Conservation (phyloP, 2,113 vertebrate species). For the Eulacestoma nigropectus region DNA sequence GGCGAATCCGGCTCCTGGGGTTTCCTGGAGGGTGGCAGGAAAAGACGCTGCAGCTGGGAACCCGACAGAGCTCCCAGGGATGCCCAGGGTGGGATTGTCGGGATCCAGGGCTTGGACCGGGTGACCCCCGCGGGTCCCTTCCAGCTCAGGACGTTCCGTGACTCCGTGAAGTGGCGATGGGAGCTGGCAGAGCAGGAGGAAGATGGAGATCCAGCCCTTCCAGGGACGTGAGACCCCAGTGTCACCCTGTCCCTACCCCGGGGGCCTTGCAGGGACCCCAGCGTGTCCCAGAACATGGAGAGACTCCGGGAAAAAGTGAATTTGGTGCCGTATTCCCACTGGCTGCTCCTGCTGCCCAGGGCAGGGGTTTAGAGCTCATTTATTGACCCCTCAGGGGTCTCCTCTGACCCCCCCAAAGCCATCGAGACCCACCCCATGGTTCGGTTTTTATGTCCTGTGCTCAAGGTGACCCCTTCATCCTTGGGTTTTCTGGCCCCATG, state of each 20-base stretch:
- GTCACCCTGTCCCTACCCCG: not conserved
- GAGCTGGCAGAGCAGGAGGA: not conserved
- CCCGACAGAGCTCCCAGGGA: not conserved
- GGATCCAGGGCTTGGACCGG: not conserved
- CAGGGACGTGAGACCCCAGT: fast-evolving
- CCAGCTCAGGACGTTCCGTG: not conserved
- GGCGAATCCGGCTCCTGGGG: not conserved
- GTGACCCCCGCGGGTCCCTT: not conserved
- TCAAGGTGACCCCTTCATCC: not conserved
- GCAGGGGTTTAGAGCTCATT: not conserved
- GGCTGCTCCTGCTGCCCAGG: not conserved
- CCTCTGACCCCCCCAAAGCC: fast-evolving
- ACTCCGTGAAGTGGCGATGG: not conserved
- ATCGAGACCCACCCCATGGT: fast-evolving
- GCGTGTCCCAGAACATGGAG: fast-evolving
- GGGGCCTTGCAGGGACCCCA: not conserved
- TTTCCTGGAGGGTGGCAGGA: not conserved
- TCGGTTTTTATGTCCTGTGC: fast-evolving
- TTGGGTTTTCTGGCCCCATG: fast-evolving
- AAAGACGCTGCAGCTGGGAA: not conserved
- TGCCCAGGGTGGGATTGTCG: not conserved
- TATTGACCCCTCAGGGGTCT: not conserved
- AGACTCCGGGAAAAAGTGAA: fast-evolving
- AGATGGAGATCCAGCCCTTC: too few relatives aligned
- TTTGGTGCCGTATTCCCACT: fast-evolving